Conservation (phyloP, 2,797 vertebrate species). For the Myotis findleyi region DNA sequence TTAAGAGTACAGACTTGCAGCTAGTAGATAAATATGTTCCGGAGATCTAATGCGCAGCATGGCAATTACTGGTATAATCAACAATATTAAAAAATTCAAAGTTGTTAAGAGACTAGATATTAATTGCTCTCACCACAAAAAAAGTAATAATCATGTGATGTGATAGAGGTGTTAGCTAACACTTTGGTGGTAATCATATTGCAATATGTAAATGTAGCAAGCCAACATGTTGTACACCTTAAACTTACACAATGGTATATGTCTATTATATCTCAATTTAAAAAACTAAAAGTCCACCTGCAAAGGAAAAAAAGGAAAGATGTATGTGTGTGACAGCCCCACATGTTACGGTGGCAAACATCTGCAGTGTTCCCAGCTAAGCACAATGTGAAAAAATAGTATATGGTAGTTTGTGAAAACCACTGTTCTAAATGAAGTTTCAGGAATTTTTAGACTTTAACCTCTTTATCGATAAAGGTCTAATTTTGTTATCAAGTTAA, state of each 20-base stretch:
- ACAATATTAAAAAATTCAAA: neutral
- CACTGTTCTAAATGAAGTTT: neutral
- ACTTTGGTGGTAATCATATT: neutral
- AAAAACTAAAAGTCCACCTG: neutral
- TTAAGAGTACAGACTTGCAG: neutral
- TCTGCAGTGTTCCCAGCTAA: neutral
- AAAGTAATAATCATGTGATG: neutral
- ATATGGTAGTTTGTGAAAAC: neutral
- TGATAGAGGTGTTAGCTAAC: neutral
- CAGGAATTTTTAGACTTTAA: neutral
- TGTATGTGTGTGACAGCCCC: neutral
- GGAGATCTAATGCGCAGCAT: neutral
- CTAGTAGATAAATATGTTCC: neutral
- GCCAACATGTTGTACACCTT: neutral
- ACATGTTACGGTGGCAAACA: neutral
- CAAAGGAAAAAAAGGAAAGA: neutral
- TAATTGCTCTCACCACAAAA: neutral
- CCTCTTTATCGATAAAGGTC: neutral
- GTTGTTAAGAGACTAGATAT: neutral
- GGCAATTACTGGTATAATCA: neutral
- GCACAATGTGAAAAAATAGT: neutral
- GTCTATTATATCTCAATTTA: neutral
- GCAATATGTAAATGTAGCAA: neutral
- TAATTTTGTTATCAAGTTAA: neutral
- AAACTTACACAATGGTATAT: neutral